Conservation (phyloP, 2,888 invertebrate species). For the Drosophila subquinaria region DNA sequence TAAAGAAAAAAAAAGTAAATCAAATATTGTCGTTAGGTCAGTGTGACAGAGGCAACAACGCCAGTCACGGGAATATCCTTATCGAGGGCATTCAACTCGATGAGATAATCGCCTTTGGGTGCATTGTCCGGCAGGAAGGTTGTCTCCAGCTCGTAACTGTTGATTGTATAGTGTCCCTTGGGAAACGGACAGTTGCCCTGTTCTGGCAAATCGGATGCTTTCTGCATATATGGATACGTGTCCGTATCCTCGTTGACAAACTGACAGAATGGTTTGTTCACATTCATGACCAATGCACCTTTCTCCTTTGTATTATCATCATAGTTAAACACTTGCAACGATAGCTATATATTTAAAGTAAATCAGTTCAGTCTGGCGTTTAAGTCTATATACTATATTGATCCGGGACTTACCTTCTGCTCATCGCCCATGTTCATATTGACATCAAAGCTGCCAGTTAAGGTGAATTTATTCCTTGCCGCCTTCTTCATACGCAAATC, state of each 20-base stretch:
- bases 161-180: slow-evolving; percentile 70
- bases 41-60: slow-evolving; percentile 52
- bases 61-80: slow-evolving; percentile 60
- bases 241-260: slow-evolving; percentile 67
- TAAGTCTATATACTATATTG: neutral
- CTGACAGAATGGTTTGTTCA: slow-evolving; percentile 69
- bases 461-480: slow-evolving; percentile 65
- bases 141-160: slow-evolving; percentile 70
- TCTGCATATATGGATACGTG: slow-evolving; percentile 67
- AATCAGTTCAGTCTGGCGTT: neutral
- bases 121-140: slow-evolving; percentile 68
- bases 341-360: slow-evolving; percentile 14
- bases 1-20: neutral
- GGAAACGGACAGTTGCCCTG: slow-evolving; percentile 70
- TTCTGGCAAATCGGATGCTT: slow-evolving; percentile 70
- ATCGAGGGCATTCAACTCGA: slow-evolving; percentile 61
- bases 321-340: slow-evolving; percentile 63
- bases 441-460: slow-evolving; percentile 69
- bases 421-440: slow-evolving; percentile 72
- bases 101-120: slow-evolving; percentile 73
- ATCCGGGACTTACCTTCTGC: slow-evolving; percentile 55
- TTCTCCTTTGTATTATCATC: slow-evolving; percentile 47
- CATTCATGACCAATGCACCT: slow-evolving; percentile 61
- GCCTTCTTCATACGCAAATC: slow-evolving; percentile 74
- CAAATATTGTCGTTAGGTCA: slow-evolving; percentile 41